Conservation (phyloP, 2,113 vertebrate species). For the Triplophysa rosa region DNA sequence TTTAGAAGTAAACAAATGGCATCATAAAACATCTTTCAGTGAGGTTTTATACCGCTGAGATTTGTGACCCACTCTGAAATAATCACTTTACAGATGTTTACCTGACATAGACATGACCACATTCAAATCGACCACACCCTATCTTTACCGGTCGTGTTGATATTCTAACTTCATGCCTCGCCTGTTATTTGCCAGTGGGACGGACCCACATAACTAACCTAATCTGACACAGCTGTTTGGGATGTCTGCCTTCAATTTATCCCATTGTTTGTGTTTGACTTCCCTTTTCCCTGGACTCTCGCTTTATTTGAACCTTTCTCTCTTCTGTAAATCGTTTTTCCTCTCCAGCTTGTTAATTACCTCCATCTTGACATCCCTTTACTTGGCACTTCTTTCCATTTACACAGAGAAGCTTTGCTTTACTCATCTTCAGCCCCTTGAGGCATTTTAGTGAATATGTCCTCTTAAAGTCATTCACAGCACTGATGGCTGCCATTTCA, state of each 20-base stretch:
- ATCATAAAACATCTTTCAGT: background rate
- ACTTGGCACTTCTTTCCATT: conserved; percentile 23
- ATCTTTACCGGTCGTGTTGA: background rate
- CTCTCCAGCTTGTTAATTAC: background rate
- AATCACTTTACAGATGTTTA: background rate
- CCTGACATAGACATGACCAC: background rate
- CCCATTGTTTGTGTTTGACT: conserved; percentile 18
- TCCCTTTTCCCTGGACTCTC: background rate
- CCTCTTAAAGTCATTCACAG: background rate
- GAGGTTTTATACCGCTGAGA: background rate
- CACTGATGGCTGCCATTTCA: background rate
- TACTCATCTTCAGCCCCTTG: background rate
- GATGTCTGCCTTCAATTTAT: conserved; percentile 4
- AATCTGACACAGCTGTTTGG: conserved; percentile 25
- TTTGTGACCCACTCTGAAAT: background rate
- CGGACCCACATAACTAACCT: conserved; percentile 32
- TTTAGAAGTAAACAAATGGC: background rate
- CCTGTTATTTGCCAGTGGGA: background rate
- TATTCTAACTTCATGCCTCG: background rate
- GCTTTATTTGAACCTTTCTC: background rate
- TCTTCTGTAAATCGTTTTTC: background rate
- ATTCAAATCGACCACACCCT: background rate
- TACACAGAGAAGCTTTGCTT: background rate
- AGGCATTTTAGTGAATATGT: background rate
- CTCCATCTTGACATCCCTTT: background rate